Evolutionary conservation across 2,888 invertebrate species (phyloP), one percentile per base, ranked within the genome.

Genomic region (Tetranychus truncatus): DNA sequence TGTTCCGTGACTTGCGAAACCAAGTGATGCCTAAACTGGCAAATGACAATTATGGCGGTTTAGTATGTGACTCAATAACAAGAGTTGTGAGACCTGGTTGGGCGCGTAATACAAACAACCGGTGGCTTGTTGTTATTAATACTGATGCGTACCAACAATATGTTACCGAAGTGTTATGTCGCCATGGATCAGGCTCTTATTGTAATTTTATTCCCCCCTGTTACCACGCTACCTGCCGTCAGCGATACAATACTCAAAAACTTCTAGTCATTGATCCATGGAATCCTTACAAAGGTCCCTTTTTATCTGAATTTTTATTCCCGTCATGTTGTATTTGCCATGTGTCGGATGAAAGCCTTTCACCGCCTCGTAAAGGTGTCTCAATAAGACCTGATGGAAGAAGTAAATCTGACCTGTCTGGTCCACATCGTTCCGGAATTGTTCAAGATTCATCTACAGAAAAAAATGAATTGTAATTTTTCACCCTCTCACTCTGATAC

Each of bases 81-180:
- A 74, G 78, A 18, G 77, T 79, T 67, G 76, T 79, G 21, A 74
- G 79, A 45, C 78, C 78, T 0, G 79, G 79, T 21, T 79, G 79
- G 79, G 78, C 79, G 4, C 77, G 78, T n/a, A 79, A 79, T 76
- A 79, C 79, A n/a, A 79, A 79, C 45, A 78, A 78, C 7, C 74
- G 78, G 65, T 79, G 79, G 79, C 77, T 79, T 18, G 79, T 79
- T n/a, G 78, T 79, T 34, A 78, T 79, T 74, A 79, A 79, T 71
- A 79, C 78, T 9, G 78, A 79, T 9, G 72, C 77, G 65, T 79
- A 79, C 66, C 77, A 78, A 4, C 79, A 79, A 75, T 79, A 78
- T 34, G 78, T 79, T 65, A 79, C 79, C 15, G 79, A 79, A 76
- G 78, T 79, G 20, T 76, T 79, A n/a, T 79, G 79, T 76, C 75